Percentiles rank a stretch among this genome's conserved stretches.
phyloP scores from a whole-genome alignment of 1,140 invertebrate species.

The Antheraea mylitta region DNA sequence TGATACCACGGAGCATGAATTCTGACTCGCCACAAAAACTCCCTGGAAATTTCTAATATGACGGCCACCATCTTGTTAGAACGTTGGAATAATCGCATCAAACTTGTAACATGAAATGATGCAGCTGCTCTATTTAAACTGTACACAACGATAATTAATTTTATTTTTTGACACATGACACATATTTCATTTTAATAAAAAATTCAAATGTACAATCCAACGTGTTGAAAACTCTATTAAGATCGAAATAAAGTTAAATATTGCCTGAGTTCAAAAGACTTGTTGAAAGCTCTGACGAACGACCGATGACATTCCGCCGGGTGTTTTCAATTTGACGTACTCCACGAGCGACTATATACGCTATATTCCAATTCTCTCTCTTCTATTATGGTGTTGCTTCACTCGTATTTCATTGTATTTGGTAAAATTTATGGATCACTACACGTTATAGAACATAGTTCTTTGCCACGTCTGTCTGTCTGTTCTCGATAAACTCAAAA shows the following conservation, averaged over 20 bases:
- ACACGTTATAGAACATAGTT: too few relatives aligned
- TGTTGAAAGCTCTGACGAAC: background rate
- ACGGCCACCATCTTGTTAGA: too few relatives aligned
- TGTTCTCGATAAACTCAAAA: too few relatives aligned
- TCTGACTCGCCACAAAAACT: too few relatives aligned
- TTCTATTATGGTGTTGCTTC: too few relatives aligned
- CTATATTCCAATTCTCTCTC: too few relatives aligned
- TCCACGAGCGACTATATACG: background rate
- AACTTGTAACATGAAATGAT: background rate
- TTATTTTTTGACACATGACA: slow-evolving; percentile 3
- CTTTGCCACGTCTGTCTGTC: too few relatives aligned
- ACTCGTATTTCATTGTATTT: too few relatives aligned
- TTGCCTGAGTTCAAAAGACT: background rate
- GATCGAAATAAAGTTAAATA: background rate
- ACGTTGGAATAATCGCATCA: too few relatives aligned
- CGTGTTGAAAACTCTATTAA: background rate
- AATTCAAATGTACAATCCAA: background rate
- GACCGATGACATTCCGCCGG: background rate
- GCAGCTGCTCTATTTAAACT: background rate
- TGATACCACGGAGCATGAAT: too few relatives aligned
- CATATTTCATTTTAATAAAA: slow-evolving; percentile 2
- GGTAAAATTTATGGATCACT: too few relatives aligned
- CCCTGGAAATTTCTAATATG: too few relatives aligned
- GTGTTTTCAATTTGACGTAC: background rate
- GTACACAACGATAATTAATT: background rate